Evolutionary conservation across 2,113 vertebrate species (phyloP).

Genomic region (Rutilus rutilus): DNA sequence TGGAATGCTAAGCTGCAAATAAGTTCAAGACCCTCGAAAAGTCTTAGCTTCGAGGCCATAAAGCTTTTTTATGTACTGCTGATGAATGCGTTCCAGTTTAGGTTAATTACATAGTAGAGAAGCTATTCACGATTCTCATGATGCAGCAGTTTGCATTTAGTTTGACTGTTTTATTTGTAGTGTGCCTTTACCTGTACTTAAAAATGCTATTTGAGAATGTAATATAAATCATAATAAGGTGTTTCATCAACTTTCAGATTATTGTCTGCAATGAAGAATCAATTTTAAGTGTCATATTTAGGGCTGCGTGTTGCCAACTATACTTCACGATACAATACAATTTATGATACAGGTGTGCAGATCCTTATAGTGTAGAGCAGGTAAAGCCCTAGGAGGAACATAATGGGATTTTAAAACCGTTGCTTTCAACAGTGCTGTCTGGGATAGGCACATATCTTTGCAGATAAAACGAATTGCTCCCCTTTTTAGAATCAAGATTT

Average conservation of each 20-base stretch:
- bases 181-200: background rate
- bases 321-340: background rate
- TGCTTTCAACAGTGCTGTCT: background rate
- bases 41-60: background rate
- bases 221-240: background rate
- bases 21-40: constrained; percentile 18
- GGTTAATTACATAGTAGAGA: constrained; percentile 27
- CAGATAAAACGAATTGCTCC: background rate
- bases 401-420: background rate
- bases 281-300: no score
- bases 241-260: background rate
- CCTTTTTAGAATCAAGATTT: background rate
- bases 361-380: background rate
- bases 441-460: background rate
- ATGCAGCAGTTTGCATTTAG: background rate
- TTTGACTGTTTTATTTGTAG: constrained; percentile 11
- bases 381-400: background rate
- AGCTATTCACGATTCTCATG: background rate
- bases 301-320: background rate
- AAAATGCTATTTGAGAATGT: background rate
- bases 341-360: background rate
- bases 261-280: no score
- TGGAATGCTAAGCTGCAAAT: constrained; percentile 29
- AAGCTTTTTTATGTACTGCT: constrained; percentile 33
- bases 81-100: constrained; percentile 25